Conservation (phyloP, 2,888 invertebrate genomes). For the Apodemia hepburni region DNA sequence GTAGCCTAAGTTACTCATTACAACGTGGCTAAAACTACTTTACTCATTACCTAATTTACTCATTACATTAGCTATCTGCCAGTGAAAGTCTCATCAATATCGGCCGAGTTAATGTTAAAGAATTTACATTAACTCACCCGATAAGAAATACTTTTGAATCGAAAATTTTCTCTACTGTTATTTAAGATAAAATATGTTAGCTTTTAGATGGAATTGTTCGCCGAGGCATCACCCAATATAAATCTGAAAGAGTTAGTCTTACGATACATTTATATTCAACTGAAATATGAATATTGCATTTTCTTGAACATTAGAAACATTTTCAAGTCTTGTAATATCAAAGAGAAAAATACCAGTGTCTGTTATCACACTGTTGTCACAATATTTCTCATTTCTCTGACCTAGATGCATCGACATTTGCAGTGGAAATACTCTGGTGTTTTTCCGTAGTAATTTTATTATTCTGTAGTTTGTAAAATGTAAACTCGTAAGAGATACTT, state of each 20-base stretch:
- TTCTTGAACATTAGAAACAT: slow-evolving; percentile 11
- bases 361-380: slow-evolving; percentile 7
- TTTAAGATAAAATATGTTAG: background rate
- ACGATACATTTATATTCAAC: slow-evolving; percentile 1
- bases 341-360: slow-evolving; percentile 11
- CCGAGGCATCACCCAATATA: background rate
- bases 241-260: background rate
- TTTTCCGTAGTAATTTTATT: background rate
- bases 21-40: no score
- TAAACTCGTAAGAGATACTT: background rate
- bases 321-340: slow-evolving; percentile 12
- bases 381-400: slow-evolving; percentile 10
- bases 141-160: no score
- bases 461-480: background rate
- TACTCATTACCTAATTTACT: no score
- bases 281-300: slow-evolving; percentile 14
- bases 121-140: no score
- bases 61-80: no score
- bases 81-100: no score
- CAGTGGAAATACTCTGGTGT: background rate
- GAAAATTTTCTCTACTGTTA: background rate
- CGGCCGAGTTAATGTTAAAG: no score
- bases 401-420: slow-evolving; percentile 12
- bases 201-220: background rate
- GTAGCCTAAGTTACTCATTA: no score